These are phyloP conservation scores for Tolypeutes matacus DNA, from an alignment of 2,797 vertebrate species.

Conservation along the genomic window DNA sequence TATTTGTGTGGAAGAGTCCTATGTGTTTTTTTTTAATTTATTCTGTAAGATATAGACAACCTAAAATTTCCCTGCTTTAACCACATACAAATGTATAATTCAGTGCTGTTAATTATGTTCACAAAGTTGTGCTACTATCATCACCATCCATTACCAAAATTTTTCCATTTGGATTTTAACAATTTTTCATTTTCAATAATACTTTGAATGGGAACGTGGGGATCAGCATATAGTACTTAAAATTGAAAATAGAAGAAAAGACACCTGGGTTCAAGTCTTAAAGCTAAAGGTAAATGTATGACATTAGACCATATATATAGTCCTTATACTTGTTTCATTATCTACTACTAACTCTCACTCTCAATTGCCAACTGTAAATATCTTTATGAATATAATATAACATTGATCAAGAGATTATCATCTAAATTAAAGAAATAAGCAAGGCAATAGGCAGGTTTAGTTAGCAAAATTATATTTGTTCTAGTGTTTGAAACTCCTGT, in stretches of 20 bases:
- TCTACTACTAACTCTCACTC: background rate
- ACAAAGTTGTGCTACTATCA: too few species aligned
- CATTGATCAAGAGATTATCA: background rate
- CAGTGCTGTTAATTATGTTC: too few species aligned
- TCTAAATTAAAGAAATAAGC: background rate
- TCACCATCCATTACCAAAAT: too few species aligned
- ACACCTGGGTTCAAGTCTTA: background rate
- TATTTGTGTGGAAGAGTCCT: too few species aligned
- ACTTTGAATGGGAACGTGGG: background rate
- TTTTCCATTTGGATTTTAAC: too few species aligned
- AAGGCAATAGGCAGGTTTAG: background rate
- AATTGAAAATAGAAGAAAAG: background rate
- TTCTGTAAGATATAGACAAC: too few species aligned
- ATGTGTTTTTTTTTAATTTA: too few species aligned
- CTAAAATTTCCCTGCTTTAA: too few species aligned
- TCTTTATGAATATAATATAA: background rate
- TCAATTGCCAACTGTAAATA: background rate
- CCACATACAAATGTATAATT: too few species aligned
- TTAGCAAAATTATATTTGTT: constrained; percentile 9
- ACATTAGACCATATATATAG: background rate
- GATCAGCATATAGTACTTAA: background rate
- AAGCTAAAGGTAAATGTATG: background rate
- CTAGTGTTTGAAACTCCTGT: background rate
- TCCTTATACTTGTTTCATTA: background rate
- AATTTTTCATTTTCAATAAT: constrained; percentile 17